Evolutionary conservation across 2,113 vertebrate species (phyloP), one percentile per base, ranked within the genome.

Genomic region (Orthochromis malagaraziensis): DNA sequence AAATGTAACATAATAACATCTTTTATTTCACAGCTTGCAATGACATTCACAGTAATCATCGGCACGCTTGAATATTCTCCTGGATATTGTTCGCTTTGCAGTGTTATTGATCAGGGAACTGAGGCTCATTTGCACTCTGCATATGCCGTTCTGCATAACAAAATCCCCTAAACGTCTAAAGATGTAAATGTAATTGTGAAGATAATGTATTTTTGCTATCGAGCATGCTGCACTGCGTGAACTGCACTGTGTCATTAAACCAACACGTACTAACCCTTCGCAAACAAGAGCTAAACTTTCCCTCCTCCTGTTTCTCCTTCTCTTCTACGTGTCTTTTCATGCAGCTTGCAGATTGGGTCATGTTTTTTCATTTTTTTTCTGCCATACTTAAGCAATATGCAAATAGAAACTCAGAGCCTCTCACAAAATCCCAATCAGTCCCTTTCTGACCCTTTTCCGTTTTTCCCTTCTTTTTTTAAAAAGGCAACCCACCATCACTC

Each of bases 111-210:
- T 91, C 54, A 60, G 88, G 84, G 85, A 87, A 88, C 73, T 85
- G 84, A 83, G 68, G 55, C 91, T 88, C 90, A 77, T 93, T 91
- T 91, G 57, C 70, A 60, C 79, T 38, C 79, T 6, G 54, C 45
- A 68, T 80, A n/a, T 60, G 68, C 73, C 42, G 4, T 79, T 89
- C 58, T 89, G 91, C 83, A 86, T 84, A 90, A 93, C 82, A 84
- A 82, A 82, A 60, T 86, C 24, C 26, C 82, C 84, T 86, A 90
- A 88, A 90, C 81, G 89, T 89, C 75, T 77, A 81, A 84, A 86
- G 84, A 82, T 89, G 87, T 86, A 84, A 90, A 91, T 86, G 83
- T 86, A 88, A 92, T 85, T 82, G 83, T 81, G 73, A 51, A 73
- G 86, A 82, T 89, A 75, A 87, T 81, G 83, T 89, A 81, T 80